A percentile compares a stretch with the other conserved stretches of the same genome.
phyloP scores from a whole-genome alignment of 2,888 invertebrate species.

The Eupithecia centaureata region DNA sequence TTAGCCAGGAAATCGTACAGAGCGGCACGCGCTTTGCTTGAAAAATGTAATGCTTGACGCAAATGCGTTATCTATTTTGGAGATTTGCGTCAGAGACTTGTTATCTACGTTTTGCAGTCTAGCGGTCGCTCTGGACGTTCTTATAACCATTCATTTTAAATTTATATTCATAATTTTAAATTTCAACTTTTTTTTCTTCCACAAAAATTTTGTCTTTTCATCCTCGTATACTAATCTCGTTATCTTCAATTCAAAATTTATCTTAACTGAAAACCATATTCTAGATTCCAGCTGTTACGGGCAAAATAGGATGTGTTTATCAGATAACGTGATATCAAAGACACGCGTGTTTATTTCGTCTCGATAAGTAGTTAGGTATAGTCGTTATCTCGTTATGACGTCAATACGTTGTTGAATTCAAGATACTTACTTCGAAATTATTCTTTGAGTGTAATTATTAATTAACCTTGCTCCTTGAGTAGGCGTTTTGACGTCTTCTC shows the following conservation, averaged over 20 bases:
- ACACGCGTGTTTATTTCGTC: constrained; percentile 64
- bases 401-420: constrained; percentile 62
- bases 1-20: constrained; percentile 72
- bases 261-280: background rate
- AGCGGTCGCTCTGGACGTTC: constrained; percentile 66
- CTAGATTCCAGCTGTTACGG: constrained; percentile 35
- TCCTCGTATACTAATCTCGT: background rate
- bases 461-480: constrained; percentile 43
- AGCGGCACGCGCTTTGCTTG: constrained; percentile 73
- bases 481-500: constrained; percentile 35
- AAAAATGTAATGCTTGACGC: constrained; percentile 82
- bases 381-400: constrained; percentile 62
- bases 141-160: background rate
- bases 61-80: constrained; percentile 84
- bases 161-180: constrained; percentile 51
- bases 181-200: background rate
- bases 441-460: constrained; percentile 46
- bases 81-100: constrained; percentile 77
- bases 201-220: background rate
- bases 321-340: constrained; percentile 61
- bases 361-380: constrained; percentile 55
- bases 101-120: constrained; percentile 78
- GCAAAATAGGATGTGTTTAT: constrained; percentile 54
- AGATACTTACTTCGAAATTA: constrained; percentile 51
- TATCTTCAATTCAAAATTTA: background rate